Conservation (phyloP, 2,888 invertebrate genomes). For the Stenchaetothrips biformis region DNA sequence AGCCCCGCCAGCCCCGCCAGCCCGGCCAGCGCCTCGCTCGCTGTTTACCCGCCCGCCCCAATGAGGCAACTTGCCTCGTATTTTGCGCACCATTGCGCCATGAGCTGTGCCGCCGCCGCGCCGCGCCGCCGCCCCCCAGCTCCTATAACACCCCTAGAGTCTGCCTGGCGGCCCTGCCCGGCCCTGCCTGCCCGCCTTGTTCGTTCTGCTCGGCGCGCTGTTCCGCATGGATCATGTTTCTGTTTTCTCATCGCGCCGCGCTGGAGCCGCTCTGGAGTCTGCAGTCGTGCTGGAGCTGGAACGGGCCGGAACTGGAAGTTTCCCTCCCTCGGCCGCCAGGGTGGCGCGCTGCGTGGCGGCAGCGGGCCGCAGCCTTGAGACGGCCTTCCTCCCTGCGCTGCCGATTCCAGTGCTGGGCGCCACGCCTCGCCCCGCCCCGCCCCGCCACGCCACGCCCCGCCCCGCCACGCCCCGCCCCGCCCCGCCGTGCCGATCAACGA, state of each 20-base stretch:
- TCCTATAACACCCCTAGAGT: neutral
- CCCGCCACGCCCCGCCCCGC: too few species aligned
- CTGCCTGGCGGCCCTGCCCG: too few species aligned
- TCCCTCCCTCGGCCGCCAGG: too few species aligned
- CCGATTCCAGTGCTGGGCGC: too few species aligned
- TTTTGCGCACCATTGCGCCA: slow-evolving; percentile 16
- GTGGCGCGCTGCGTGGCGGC: too few species aligned
- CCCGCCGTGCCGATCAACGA: too few species aligned
- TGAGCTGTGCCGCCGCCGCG: neutral
- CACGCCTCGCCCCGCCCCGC: too few species aligned
- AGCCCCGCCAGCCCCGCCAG: neutral
- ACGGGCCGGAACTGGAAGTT: slow-evolving; percentile 17
- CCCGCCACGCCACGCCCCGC: too few species aligned
- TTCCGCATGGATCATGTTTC: slow-evolving; percentile 20
- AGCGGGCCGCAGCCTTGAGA: neutral
- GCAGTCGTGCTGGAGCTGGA: neutral
- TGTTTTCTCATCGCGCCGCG: slow-evolving; percentile 11
- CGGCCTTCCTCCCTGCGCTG: too few species aligned
- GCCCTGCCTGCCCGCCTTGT: neutral
- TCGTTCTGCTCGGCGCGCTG: slow-evolving; percentile 8
- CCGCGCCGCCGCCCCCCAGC: neutral
- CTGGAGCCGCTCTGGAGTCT: neutral
- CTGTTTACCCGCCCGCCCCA: slow-evolving; percentile 13
- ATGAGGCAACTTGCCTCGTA: slow-evolving; percentile 22
- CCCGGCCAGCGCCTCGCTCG: neutral